Percentiles rank a stretch among this genome's conserved stretches.
phyloP scores from a whole-genome alignment of 2,888 invertebrate genomes.

The Tetragonisca angustula region DNA sequence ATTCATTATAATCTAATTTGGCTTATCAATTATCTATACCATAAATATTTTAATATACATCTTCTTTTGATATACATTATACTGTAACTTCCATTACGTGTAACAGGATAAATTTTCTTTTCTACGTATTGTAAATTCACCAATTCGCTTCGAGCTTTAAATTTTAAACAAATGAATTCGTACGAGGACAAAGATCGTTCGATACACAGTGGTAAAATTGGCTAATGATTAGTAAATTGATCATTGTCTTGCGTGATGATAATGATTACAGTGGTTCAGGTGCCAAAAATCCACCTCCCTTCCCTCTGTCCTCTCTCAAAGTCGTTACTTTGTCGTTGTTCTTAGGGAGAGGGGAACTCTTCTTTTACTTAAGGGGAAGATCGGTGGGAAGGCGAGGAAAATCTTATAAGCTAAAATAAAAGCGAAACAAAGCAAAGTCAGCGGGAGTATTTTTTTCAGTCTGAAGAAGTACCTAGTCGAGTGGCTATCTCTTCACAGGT shows the following conservation, averaged over 20 bases:
- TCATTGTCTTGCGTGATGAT: conserved; percentile 61
- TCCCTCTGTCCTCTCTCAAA: conserved; percentile 8
- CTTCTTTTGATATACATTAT: not conserved
- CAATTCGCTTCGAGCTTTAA: conserved; percentile 4
- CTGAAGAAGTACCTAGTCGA: conserved; percentile 72
- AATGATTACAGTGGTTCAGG: conserved; percentile 54
- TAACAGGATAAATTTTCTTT: not conserved
- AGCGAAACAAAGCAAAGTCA: conserved; percentile 77
- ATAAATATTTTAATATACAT: not conserved
- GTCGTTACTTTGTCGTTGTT: conserved; percentile 14
- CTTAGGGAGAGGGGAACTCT: conserved; percentile 31
- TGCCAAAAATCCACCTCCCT: conserved; percentile 67
- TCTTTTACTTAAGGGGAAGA: conserved; percentile 52
- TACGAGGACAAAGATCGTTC: conserved; percentile 40
- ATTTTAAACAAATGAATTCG: conserved; percentile 39
- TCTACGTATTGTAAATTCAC: too few species aligned
- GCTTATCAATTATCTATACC: not conserved
- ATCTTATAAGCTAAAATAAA: conserved; percentile 81
- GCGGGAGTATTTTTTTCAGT: conserved; percentile 71
- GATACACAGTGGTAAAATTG: conserved; percentile 9
- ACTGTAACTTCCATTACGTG: not conserved
- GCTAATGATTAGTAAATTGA: conserved; percentile 39
- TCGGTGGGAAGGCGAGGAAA: conserved; percentile 69
- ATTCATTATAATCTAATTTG: too few species aligned
- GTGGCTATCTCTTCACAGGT: conserved; percentile 72